phyloP scores from a whole-genome alignment of 2,113 vertebrate genomes.

The Leptocoma aspasia region DNA sequence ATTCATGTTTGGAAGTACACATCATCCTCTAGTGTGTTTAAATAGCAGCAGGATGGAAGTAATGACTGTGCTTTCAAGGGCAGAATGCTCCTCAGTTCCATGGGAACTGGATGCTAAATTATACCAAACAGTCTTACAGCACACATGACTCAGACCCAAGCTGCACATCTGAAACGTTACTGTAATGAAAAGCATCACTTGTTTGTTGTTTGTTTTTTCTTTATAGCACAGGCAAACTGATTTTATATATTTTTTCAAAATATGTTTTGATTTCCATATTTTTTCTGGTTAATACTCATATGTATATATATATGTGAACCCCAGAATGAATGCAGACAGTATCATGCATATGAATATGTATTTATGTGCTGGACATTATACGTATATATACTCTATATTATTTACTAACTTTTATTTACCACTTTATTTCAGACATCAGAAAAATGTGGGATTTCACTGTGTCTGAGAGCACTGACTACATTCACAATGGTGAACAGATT shows the following conservation, averaged over 20 bases:
- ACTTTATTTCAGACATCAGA: constrained; percentile 30
- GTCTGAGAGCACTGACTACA: constrained; percentile 14
- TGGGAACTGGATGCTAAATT: neutral
- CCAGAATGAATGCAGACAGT: neutral
- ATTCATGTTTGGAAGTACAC: neutral
- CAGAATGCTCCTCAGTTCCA: neutral
- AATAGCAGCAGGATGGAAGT: constrained; percentile 36
- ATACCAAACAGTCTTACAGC: neutral
- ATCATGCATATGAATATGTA: neutral
- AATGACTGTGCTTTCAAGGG: constrained; percentile 5
- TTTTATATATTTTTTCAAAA: neutral
- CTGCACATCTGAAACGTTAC: neutral
- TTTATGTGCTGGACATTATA: neutral
- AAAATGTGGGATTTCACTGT: constrained; percentile 9
- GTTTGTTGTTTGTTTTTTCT: neutral
- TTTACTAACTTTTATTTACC: neutral
- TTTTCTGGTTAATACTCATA: neutral
- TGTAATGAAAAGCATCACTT: neutral
- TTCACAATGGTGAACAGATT: constrained; percentile 59
- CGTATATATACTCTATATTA: neutral
- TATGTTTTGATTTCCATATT: neutral
- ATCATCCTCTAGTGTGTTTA: neutral
- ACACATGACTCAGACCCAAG: neutral
- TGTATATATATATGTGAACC: neutral
- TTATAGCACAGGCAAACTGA: neutral